phyloP scores from a whole-genome alignment of 2,113 vertebrate genomes.

The Pyrgilauda ruficollis region DNA sequence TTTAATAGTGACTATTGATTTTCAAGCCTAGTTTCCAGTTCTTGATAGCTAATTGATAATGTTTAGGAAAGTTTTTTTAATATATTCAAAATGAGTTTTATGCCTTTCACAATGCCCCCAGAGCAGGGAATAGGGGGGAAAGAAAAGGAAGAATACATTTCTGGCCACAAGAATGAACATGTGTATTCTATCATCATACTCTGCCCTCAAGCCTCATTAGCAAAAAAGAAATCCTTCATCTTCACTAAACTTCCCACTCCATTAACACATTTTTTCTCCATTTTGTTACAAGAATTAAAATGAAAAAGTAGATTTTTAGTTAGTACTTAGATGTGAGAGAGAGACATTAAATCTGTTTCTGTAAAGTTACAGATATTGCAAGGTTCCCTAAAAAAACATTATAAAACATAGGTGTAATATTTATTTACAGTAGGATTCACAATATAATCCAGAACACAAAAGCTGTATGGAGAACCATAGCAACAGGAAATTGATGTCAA shows the following conservation, averaged over 20 bases:
- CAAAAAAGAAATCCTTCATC: not conserved
- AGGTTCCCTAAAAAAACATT: not conserved
- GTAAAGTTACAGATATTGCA: not conserved
- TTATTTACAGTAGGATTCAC: not conserved
- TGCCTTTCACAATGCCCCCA: not conserved
- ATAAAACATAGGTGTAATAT: not conserved
- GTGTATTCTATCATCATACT: not conserved
- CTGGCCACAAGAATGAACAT: not conserved
- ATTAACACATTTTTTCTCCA: not conserved
- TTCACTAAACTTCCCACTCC: not conserved
- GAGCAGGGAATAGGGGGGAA: accelerated
- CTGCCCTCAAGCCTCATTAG: not conserved
- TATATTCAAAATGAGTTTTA: not conserved
- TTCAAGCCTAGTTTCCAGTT: not conserved
- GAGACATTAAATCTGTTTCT: not conserved
- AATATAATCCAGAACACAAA: not conserved
- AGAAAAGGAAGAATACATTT: not conserved
- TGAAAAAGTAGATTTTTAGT: not conserved
- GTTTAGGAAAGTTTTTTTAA: not conserved
- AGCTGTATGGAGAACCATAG: not conserved
- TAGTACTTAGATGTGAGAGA: not conserved
- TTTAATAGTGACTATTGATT: not conserved
- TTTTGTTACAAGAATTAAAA: not conserved
- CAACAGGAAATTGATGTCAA: not conserved
- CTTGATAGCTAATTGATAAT: not conserved